Conservation (phyloP, 2,113 vertebrate species). For the Sardina pilchardus region DNA sequence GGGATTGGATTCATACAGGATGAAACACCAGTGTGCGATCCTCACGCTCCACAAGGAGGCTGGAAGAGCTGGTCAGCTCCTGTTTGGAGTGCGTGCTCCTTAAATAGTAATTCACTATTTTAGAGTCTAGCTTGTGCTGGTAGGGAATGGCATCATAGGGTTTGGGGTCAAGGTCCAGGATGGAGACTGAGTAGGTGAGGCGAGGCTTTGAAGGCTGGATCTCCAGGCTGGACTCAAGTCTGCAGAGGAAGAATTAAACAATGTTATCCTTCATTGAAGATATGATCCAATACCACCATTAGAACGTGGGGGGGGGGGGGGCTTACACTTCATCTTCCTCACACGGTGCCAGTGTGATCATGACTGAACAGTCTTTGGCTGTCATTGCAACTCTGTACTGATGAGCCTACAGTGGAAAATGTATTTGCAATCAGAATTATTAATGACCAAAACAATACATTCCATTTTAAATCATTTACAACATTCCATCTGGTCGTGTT, state of each 20-base stretch:
- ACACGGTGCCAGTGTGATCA: constrained; percentile 87
- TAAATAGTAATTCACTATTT: constrained; percentile 89
- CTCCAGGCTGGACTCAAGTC: constrained; percentile 71
- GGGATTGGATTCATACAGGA: constrained; percentile 76
- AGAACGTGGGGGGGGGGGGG: not conserved
- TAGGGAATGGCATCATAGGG: constrained; percentile 88
- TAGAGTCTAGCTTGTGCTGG: constrained; percentile 87
- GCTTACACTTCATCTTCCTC: constrained; percentile 83
- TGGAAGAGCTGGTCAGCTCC: constrained; percentile 57
- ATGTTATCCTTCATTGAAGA: not conserved
- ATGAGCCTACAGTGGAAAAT: constrained; percentile 78
- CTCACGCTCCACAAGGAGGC: constrained; percentile 79
- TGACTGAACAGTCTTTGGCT: constrained; percentile 95
- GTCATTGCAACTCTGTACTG: constrained; percentile 97
- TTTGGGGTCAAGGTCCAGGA: constrained; percentile 94
- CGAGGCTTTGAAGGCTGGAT: constrained; percentile 76
- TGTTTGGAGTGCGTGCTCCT: constrained; percentile 77
- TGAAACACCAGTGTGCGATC: constrained; percentile 92
- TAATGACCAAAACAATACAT: too few relatives aligned
- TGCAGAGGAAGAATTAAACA: constrained; percentile 45
- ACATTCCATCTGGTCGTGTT: too few relatives aligned
- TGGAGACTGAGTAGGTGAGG: constrained; percentile 86
- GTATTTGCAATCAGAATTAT: too few relatives aligned
- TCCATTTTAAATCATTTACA: too few relatives aligned
- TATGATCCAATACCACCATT: not conserved